phyloP scores from a whole-genome alignment of 1,140 invertebrate species.

The Trachymyrmex cornetzi region DNA sequence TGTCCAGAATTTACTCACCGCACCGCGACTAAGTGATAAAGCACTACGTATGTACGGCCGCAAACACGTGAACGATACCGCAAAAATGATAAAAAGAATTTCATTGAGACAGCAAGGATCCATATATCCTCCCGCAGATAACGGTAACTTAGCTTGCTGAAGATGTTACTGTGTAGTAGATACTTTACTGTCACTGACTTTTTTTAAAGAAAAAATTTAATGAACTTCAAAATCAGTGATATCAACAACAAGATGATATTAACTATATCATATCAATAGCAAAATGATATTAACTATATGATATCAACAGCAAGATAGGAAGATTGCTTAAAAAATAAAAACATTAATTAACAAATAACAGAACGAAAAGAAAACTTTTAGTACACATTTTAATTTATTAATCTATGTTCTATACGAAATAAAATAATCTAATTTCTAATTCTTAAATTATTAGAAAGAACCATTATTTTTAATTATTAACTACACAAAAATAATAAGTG shows the following conservation, averaged over 20 bases:
- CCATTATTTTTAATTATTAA: not conserved
- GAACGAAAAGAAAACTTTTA: not conserved
- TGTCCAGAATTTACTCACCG: conserved; percentile 65
- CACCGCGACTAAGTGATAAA: conserved; percentile 54
- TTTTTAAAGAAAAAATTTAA: not conserved
- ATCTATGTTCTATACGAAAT: not conserved
- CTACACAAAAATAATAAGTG: not conserved
- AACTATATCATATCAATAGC: too few species aligned
- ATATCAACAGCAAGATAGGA: not conserved
- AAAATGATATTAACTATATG: not conserved
- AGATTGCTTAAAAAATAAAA: not conserved
- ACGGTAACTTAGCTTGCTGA: conserved; percentile 19
- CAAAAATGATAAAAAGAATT: conserved; percentile 57
- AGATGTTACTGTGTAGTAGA: conserved; percentile 5
- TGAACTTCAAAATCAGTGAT: not conserved
- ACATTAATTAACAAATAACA: too few species aligned
- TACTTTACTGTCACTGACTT: conserved; percentile 7
- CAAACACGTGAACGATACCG: conserved; percentile 48
- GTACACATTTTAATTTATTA: not conserved
- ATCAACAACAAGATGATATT: not conserved
- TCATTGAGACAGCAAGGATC: conserved; percentile 39
- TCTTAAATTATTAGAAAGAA: not conserved
- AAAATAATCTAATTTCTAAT: not conserved
- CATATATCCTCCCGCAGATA: conserved; percentile 37
- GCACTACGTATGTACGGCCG: conserved; percentile 50